These are phyloP conservation scores for Sebastes minor DNA, from an alignment of 2,797 vertebrate species.

Conservation along the genomic window DNA sequence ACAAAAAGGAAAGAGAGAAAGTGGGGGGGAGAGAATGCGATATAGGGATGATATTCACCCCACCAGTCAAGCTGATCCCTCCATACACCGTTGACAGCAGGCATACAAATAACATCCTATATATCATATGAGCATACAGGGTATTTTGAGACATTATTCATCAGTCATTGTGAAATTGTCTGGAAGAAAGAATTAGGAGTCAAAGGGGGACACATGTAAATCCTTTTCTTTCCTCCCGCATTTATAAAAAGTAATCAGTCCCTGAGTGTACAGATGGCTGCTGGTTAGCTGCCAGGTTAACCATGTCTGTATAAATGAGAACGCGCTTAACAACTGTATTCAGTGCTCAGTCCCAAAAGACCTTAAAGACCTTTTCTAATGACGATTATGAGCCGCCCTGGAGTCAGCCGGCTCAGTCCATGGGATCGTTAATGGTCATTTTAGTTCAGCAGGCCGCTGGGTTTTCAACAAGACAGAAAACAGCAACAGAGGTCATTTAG, in stretches of 20 bases:
- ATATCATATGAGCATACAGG: neutral
- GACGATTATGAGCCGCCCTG: conserved; percentile 39
- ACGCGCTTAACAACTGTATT: conserved; percentile 34
- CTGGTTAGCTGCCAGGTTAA: conserved; percentile 54
- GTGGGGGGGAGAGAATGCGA: conserved; percentile 50
- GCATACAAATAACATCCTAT: conserved; percentile 40
- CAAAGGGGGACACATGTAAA: conserved; percentile 13
- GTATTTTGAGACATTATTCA: conserved; percentile 11
- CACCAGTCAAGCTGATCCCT: conserved; percentile 59
- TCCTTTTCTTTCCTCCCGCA: conserved; percentile 18
- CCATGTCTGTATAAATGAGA: conserved; percentile 34
- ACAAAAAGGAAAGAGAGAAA: conserved; percentile 62
- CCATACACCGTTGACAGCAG: conserved; percentile 38
- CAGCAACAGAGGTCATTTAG: conserved; percentile 70
- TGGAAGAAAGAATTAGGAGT: conserved; percentile 7
- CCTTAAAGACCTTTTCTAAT: conserved; percentile 56
- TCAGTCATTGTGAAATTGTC: conserved; percentile 2
- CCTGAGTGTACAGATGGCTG: conserved; percentile 40
- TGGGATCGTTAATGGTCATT: conserved; percentile 56
- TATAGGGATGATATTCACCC: conserved; percentile 68
- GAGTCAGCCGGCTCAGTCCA: conserved; percentile 48
- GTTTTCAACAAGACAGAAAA: conserved; percentile 63
- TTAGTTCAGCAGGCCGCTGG: conserved; percentile 52
- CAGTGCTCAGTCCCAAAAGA: conserved; percentile 31
- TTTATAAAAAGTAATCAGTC: conserved; percentile 23